Percentiles rank a stretch among this genome's conserved stretches.
Evolutionary conservation across 2,888 invertebrate species (phyloP).

Genomic region (Tetramorium bicarinatum): DNA sequence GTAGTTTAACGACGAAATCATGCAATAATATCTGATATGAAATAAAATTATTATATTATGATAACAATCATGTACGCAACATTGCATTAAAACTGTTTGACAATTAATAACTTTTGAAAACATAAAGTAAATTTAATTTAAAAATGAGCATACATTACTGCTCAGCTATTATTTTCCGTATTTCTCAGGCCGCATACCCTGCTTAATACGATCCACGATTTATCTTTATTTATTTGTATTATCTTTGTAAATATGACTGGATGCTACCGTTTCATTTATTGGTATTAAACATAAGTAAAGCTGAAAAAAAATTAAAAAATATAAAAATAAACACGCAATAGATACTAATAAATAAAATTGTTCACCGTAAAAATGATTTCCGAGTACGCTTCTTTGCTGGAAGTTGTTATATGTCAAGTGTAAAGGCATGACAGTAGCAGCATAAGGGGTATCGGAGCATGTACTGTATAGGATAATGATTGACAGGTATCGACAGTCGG

Average conservation of each 20-base stretch:
- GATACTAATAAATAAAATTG: neutral
- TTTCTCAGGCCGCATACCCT: neutral
- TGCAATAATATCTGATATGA: neutral
- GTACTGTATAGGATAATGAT: slow-evolving; percentile 64
- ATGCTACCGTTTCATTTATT: neutral
- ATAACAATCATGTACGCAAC: neutral
- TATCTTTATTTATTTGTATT: neutral
- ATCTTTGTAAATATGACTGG: neutral
- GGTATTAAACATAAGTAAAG: neutral
- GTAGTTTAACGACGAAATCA: slow-evolving; percentile 20
- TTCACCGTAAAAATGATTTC: neutral
- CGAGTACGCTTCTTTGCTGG: neutral
- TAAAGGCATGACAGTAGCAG: slow-evolving; percentile 22
- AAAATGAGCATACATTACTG: neutral
- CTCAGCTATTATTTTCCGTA: neutral
- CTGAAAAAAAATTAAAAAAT: neutral
- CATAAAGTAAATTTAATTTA: slow-evolving; percentile 7
- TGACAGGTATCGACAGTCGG: slow-evolving; percentile 75
- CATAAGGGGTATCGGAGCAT: slow-evolving; percentile 58
- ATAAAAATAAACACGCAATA: neutral
- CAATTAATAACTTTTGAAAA: slow-evolving; percentile 12
- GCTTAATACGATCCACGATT: neutral
- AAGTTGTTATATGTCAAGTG: slow-evolving; percentile 55
- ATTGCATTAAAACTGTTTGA: slow-evolving; percentile 4
- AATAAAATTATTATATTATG: slow-evolving; percentile 30